A percentile compares a stretch with the other conserved stretches of the same genome.
Conservation (phyloP, 2,113 vertebrate species). For the Amphiprion ocellaris region DNA sequence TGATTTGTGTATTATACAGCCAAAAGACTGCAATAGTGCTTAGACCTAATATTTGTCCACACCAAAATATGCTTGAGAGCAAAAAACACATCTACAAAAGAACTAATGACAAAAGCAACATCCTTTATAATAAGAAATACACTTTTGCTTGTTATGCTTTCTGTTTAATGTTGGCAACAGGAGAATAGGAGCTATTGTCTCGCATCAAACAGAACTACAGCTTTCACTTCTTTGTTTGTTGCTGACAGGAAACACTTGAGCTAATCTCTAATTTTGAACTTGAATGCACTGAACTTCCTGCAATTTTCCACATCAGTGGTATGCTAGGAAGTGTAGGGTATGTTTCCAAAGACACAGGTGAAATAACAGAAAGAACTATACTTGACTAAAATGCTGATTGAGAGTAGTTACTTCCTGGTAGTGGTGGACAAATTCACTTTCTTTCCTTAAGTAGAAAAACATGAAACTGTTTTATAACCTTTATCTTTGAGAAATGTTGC, state of each 20-base stretch:
- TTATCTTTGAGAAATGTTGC: too few relatives aligned
- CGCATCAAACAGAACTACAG: constrained; percentile 2
- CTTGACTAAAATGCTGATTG: neutral
- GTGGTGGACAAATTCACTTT: neutral
- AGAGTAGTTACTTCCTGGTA: neutral
- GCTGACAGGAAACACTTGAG: constrained; percentile 38
- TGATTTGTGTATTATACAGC: too few relatives aligned
- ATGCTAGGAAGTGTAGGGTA: neutral
- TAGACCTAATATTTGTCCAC: neutral
- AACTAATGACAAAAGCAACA: neutral
- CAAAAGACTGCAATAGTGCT: neutral
- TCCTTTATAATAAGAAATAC: neutral
- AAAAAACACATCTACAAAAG: neutral
- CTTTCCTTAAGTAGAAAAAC: neutral
- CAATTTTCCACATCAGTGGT: constrained; percentile 4
- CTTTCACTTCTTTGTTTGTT: constrained; percentile 28
- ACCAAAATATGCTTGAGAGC: neutral
- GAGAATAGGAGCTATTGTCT: neutral
- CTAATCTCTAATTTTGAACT: constrained; percentile 9
- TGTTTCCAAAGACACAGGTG: neutral
- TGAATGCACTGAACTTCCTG: constrained; percentile 26
- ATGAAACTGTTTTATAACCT: too few relatives aligned
- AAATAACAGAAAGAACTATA: neutral
- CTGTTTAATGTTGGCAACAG: neutral
- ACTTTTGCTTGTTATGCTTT: neutral